These are phyloP conservation scores for Grapholita molesta DNA, from an alignment of 1,140 invertebrate species.

Conservation along the genomic window DNA sequence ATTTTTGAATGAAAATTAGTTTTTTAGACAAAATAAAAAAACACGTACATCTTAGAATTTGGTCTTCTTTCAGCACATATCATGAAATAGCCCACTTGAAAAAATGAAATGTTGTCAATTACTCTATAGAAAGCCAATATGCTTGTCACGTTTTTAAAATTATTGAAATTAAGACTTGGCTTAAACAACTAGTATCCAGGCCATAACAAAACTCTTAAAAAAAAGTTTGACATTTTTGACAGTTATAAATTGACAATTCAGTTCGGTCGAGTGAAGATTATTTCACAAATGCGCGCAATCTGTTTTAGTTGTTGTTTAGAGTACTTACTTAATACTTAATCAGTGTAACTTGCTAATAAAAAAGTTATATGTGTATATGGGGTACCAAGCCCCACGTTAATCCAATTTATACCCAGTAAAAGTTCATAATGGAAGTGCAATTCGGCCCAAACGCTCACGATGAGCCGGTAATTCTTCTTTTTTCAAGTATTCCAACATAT, in stretches of 20 bases:
- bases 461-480: conserved; percentile 48
- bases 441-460: conserved; percentile 57
- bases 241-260: background rate
- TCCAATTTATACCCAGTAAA: background rate
- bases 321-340: background rate
- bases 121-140: too few species aligned
- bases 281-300: background rate
- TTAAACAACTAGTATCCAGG: too few species aligned
- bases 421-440: conserved; percentile 48
- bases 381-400: background rate
- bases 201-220: too few species aligned
- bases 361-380: background rate
- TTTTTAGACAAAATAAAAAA: too few species aligned
- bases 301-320: background rate
- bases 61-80: too few species aligned
- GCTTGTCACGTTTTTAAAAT: too few species aligned
- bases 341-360: too few species aligned
- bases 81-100: too few species aligned
- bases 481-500: background rate
- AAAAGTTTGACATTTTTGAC: background rate
- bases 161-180: too few species aligned
- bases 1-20: too few species aligned
- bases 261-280: background rate
- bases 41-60: too few species aligned
- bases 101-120: too few species aligned